Conservation (phyloP, 2,797 vertebrate genomes). For the Takifugu ocellatus region DNA sequence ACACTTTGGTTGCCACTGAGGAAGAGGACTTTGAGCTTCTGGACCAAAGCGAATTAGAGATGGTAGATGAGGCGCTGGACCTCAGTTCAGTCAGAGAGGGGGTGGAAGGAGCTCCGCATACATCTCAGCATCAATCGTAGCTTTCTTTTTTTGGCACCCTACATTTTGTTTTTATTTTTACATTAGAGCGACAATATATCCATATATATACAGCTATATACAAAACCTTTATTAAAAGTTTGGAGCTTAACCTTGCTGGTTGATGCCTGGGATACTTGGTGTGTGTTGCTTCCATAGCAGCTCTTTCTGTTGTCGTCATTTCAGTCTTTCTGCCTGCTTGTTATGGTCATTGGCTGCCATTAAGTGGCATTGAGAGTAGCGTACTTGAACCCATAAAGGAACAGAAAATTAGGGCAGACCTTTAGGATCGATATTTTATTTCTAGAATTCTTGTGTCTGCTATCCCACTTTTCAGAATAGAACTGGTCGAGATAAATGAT, state of each 20-base stretch:
- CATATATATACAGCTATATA: constrained; percentile 39
- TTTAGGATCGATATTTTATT: too few species aligned
- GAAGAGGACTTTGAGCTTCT: constrained; percentile 98
- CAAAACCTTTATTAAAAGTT: constrained; percentile 46
- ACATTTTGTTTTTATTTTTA: constrained; percentile 63
- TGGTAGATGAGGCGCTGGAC: constrained; percentile 84
- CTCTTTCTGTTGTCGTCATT: constrained; percentile 7
- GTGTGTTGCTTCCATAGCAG: constrained; percentile 23
- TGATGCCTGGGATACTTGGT: constrained; percentile 34
- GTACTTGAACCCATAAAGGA: constrained; percentile 3
- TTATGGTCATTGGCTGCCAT: constrained; percentile 11
- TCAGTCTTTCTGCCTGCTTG: constrained; percentile 12
- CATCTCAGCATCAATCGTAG: constrained; percentile 70
- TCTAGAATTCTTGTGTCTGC: background rate
- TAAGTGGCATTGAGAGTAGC: background rate
- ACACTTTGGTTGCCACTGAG: constrained; percentile 71
- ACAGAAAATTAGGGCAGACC: background rate
- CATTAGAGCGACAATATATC: constrained; percentile 55
- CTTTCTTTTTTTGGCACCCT: constrained; percentile 30
- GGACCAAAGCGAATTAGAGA: constrained; percentile 98
- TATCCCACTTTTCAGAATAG: background rate
- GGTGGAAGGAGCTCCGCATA: constrained; percentile 46
- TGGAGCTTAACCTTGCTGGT: constrained; percentile 29
- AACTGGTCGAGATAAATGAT: background rate
- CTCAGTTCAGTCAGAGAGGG: constrained; percentile 66